A percentile compares a stretch with the other conserved stretches of the same genome.
These are phyloP conservation scores for Cryptosula pallasiana DNA, from an alignment of 2,888 invertebrate species.

Conservation along the genomic window DNA sequence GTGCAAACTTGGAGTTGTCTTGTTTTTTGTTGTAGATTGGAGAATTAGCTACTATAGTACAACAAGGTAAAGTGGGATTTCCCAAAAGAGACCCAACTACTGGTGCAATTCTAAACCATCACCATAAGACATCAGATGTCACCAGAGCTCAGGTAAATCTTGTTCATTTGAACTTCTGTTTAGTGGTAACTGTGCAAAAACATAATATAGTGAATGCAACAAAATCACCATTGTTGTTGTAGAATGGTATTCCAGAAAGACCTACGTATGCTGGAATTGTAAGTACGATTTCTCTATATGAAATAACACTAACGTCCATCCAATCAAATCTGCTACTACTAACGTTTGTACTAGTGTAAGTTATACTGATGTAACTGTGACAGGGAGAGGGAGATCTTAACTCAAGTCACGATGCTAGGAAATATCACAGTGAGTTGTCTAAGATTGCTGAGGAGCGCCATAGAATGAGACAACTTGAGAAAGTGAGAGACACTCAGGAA, in stretches of 20 bases:
- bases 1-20: too few species aligned
- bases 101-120: conserved; percentile 32
- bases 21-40: conserved; percentile 30
- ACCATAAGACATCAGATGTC: conserved; percentile 32
- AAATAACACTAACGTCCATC: too few species aligned
- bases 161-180: too few species aligned
- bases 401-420: not conserved
- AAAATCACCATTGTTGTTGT: not conserved
- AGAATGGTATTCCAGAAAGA: conserved; percentile 18
- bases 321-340: too few species aligned
- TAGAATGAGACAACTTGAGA: conserved; percentile 32
- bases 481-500: conserved; percentile 34
- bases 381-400: not conserved
- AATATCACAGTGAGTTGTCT: conserved; percentile 34
- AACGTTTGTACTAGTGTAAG: too few species aligned
- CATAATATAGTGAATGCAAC: too few species aligned
- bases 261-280: not conserved
- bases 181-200: too few species aligned
- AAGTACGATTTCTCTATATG: not conserved
- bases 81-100: conserved; percentile 35
- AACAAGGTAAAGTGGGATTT: conserved; percentile 34
- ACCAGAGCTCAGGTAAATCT: conserved; percentile 28
- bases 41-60: conserved; percentile 33
- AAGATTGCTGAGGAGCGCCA: conserved; percentile 34
- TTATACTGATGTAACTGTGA: too few species aligned